phyloP scores from a whole-genome alignment of 2,797 vertebrate species.

The Mycteria americana region DNA sequence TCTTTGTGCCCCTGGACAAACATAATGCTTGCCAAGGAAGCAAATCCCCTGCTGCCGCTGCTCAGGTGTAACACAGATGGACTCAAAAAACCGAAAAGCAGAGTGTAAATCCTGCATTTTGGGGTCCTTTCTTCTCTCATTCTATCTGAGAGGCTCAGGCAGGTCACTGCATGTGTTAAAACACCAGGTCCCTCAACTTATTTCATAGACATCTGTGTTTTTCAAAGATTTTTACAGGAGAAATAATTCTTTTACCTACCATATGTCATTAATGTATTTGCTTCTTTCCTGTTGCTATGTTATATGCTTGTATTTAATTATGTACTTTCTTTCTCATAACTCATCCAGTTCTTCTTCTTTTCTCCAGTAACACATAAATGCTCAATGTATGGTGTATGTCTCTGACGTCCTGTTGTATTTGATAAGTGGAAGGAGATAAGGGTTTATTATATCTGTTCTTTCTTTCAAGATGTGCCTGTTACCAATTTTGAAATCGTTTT shows the following conservation, averaged over 20 bases:
- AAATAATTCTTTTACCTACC: neutral
- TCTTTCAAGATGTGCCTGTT: neutral
- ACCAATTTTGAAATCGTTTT: neutral
- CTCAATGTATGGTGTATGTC: neutral
- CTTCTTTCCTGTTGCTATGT: slow-evolving; percentile 25
- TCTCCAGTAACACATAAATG: slow-evolving; percentile 8
- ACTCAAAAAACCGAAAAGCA: neutral
- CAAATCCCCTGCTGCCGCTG: neutral
- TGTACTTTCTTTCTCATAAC: slow-evolving; percentile 4
- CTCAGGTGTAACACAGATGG: neutral
- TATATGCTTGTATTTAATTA: slow-evolving; percentile 24
- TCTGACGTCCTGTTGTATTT: slow-evolving; percentile 20
- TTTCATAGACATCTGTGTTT: neutral
- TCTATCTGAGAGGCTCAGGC: neutral
- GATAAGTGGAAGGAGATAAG: slow-evolving; percentile 49
- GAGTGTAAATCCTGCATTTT: neutral
- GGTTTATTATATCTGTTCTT: neutral
- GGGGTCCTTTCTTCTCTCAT: neutral
- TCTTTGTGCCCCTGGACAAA: neutral
- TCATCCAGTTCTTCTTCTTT: slow-evolving; percentile 12
- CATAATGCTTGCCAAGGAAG: neutral
- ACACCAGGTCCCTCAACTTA: neutral
- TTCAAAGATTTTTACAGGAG: neutral
- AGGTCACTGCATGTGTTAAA: neutral
- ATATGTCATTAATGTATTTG: slow-evolving; percentile 15